phyloP scores from a whole-genome alignment of 2,113 vertebrate genomes.

The Sylvia atricapilla region DNA sequence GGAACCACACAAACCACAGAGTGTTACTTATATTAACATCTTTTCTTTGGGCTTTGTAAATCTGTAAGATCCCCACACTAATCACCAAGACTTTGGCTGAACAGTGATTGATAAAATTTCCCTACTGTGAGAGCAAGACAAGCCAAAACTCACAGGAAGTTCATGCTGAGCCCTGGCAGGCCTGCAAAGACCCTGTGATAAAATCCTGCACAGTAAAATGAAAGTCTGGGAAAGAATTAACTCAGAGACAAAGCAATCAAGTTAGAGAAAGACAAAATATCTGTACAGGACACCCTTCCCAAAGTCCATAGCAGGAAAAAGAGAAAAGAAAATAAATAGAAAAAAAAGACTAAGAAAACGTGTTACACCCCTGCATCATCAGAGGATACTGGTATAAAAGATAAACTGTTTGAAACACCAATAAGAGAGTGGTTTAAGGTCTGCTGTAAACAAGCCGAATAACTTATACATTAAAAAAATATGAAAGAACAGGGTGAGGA shows the following conservation, averaged over 20 bases:
- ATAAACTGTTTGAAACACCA: not conserved
- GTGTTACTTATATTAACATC: not conserved
- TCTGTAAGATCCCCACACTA: not conserved
- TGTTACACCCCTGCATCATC: not conserved
- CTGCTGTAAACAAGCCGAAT: not conserved
- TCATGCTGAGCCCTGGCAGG: not conserved
- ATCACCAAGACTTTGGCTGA: not conserved
- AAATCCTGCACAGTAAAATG: not conserved
- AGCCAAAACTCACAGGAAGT: not conserved
- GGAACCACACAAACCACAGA: not conserved
- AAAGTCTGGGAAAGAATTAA: not conserved
- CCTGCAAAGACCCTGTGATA: not conserved
- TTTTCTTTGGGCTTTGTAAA: not conserved
- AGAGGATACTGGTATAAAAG: not conserved
- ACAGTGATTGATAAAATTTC: not conserved
- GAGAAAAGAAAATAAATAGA: not conserved
- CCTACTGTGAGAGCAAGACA: not conserved
- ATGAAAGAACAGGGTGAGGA: not conserved
- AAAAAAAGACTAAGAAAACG: not conserved
- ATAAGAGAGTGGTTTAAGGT: not conserved
- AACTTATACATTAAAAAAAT: not conserved
- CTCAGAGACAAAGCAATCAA: not conserved
- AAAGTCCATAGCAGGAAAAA: not conserved
- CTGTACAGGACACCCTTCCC: not conserved
- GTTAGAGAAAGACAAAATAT: not conserved